A percentile compares a stretch with the other conserved stretches of the same genome.
Evolutionary conservation across 2,888 invertebrate species (phyloP).

Genomic region (Dichetophora obliterata): DNA sequence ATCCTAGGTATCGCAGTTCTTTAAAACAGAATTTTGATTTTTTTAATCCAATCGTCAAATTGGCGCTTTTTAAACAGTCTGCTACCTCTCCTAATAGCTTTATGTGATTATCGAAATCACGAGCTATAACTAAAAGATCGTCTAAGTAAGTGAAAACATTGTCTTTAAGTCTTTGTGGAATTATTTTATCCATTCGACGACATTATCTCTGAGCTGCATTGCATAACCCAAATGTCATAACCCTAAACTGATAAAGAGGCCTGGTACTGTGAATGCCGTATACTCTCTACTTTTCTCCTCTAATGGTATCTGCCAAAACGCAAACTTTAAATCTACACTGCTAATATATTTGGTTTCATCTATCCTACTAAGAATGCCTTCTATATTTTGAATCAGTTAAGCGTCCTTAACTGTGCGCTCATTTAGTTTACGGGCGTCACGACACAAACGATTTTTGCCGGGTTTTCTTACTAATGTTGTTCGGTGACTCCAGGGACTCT

Average conservation of each 20-base stretch:
- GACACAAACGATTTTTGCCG: not conserved
- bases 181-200: slow-evolving; percentile 49
- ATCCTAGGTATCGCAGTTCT: too few species aligned
- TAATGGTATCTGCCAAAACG: too few species aligned
- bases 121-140: slow-evolving; percentile 35
- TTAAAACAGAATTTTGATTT: too few species aligned
- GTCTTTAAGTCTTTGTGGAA: slow-evolving; percentile 42
- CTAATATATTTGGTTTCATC: not conserved
- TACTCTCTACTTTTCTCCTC: not conserved
- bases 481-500: not conserved
- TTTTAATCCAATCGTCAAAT: slow-evolving; percentile 40
- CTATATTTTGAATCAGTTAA: not conserved
- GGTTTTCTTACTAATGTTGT: not conserved
- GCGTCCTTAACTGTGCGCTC: not conserved
- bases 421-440: not conserved
- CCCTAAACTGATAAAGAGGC: too few species aligned
- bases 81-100: slow-evolving; percentile 15
- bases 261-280: slow-evolving; percentile 2
- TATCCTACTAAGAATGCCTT: not conserved
- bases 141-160: slow-evolving; percentile 44
- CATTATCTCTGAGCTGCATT: slow-evolving; percentile 45
- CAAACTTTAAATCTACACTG: not conserved
- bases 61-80: slow-evolving; percentile 22
- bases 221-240: too few species aligned
- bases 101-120: slow-evolving; percentile 39